These are phyloP conservation scores for Sinella curviseta DNA, from an alignment of 1,140 invertebrate species.

Conservation along the genomic window DNA sequence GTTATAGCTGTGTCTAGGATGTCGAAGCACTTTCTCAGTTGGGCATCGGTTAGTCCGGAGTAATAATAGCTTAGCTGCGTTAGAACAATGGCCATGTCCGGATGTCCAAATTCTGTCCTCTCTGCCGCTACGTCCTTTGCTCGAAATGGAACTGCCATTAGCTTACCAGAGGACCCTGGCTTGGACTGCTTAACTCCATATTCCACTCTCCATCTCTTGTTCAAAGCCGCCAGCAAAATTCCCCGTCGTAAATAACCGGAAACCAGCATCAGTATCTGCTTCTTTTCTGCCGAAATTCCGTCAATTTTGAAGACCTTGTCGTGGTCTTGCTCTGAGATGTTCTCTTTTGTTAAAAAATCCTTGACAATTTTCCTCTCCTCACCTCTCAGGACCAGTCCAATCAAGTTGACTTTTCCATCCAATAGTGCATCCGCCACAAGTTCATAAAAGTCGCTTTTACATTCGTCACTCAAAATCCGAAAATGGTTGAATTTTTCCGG, in stretches of 20 bases:
- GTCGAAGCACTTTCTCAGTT: conserved; percentile 31
- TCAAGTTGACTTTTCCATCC: conserved; percentile 11
- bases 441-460: background rate
- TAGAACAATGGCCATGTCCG: conserved; percentile 44
- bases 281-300: background rate
- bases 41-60: conserved; percentile 39
- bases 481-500: background rate
- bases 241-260: conserved; percentile 43
- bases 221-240: conserved; percentile 32
- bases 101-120: conserved; percentile 47
- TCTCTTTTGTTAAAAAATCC: conserved; percentile 24
- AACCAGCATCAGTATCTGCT: conserved; percentile 35
- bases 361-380: background rate
- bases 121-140: conserved; percentile 46
- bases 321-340: conserved; percentile 1
- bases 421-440: conserved; percentile 26
- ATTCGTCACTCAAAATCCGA: background rate
- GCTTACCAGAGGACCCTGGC: background rate
- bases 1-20: background rate
- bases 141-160: conserved; percentile 47
- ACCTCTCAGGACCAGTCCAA: background rate
- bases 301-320: background rate
- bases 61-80: conserved; percentile 47
- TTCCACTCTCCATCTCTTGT: conserved; percentile 46
- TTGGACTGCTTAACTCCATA: conserved; percentile 45